These are phyloP conservation scores for Corythoichthys intestinalis DNA, from an alignment of 2,113 vertebrate genomes.

Conservation along the genomic window DNA sequence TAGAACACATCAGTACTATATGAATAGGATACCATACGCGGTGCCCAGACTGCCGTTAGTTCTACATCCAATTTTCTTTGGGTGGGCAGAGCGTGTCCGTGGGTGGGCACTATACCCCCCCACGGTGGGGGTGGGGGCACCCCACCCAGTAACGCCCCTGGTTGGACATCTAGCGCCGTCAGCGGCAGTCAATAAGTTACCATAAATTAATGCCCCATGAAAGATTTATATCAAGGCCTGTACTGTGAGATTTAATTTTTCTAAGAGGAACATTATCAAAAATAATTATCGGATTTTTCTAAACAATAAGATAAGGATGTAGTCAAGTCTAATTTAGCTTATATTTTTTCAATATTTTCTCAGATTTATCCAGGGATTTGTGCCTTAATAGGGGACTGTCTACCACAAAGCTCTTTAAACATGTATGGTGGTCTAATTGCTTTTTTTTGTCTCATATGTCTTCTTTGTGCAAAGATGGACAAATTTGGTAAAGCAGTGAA, in stretches of 20 bases:
- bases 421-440: conserved; percentile 10
- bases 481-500: conserved; percentile 98
- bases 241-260: conserved; percentile 54
- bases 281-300: conserved; percentile 46
- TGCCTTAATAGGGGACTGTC: conserved; percentile 28
- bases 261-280: conserved; percentile 46
- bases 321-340: conserved; percentile 57
- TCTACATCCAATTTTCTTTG: no score
- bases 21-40: no score
- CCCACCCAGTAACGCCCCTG: no score
- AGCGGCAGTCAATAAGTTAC: no score
- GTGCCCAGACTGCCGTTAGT: no score
- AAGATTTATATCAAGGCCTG: conserved; percentile 16
- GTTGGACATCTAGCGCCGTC: no score
- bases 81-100: no score
- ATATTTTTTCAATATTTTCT: conserved; percentile 39
- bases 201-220: no score
- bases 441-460: conserved; percentile 4
- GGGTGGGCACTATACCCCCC: no score
- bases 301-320: conserved; percentile 50
- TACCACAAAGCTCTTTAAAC: conserved; percentile 18
- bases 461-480: conserved; percentile 76
- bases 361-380: conserved; percentile 47
- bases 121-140: no score
- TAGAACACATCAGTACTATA: no score